Evolutionary conservation across 2,888 invertebrate species (phyloP).

Genomic region (Carabus problematicus): DNA sequence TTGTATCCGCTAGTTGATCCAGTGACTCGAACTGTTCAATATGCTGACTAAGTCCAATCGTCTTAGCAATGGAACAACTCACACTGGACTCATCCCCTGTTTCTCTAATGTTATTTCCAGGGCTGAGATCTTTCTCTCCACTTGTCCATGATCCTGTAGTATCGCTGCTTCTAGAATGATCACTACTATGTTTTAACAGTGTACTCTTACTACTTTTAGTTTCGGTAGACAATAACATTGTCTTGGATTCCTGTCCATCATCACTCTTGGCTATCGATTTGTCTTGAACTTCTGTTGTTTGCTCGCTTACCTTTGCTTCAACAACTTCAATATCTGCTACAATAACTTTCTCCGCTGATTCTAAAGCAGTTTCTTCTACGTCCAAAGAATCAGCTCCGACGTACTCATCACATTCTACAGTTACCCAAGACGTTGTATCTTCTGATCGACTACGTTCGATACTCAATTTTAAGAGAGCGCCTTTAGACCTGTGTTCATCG

Average conservation of each 20-base stretch:
- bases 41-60: constrained; percentile 79
- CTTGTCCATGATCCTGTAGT: constrained; percentile 79
- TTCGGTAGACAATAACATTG: constrained; percentile 58
- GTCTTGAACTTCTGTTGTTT: constrained; percentile 31
- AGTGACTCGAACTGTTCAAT: constrained; percentile 71
- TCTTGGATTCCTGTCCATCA: constrained; percentile 43
- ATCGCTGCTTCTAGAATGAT: constrained; percentile 80
- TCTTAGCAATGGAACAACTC: constrained; percentile 80
- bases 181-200: constrained; percentile 71
- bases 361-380: constrained; percentile 54
- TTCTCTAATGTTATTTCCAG: constrained; percentile 64
- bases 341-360: constrained; percentile 52
- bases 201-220: constrained; percentile 62
- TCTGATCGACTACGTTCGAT: constrained; percentile 68
- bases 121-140: constrained; percentile 75
- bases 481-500: constrained; percentile 60
- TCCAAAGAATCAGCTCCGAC: constrained; percentile 71
- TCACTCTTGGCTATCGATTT: constrained; percentile 39
- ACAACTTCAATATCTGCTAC: constrained; percentile 7
- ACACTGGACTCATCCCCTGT: constrained; percentile 78
- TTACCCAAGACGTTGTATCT: constrained; percentile 73
- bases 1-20: constrained; percentile 67
- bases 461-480: constrained; percentile 60
- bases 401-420: constrained; percentile 72
- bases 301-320: constrained; percentile 11